phyloP scores from a whole-genome alignment of 1,140 invertebrate genomes.

The Pararge aegeria region DNA sequence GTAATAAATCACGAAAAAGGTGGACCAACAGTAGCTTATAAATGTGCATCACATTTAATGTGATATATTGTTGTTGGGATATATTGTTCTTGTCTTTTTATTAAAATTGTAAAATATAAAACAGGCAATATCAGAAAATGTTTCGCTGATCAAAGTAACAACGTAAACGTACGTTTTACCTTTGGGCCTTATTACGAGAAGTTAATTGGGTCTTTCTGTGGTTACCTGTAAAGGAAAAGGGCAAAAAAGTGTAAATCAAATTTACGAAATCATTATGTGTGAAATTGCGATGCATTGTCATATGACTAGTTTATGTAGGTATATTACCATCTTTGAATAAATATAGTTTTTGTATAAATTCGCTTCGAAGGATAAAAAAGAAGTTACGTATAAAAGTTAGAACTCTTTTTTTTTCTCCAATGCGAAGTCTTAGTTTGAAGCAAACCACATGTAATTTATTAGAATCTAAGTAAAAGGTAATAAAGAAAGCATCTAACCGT shows the following conservation, averaged over 20 bases:
- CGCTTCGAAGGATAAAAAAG: too few relatives aligned
- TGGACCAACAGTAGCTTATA: conserved; percentile 19
- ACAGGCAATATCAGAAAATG: conserved; percentile 19
- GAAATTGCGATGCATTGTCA: too few relatives aligned
- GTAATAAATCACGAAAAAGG: conserved; percentile 28
- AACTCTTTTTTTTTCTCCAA: too few relatives aligned
- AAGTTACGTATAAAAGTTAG: too few relatives aligned
- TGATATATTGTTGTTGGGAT: too few relatives aligned
- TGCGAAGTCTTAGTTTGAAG: too few relatives aligned
- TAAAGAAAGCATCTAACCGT: too few relatives aligned
- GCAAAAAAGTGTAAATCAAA: background rate
- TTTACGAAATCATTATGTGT: background rate
- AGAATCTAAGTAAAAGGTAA: too few relatives aligned
- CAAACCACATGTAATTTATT: too few relatives aligned
- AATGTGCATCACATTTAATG: conserved; percentile 25
- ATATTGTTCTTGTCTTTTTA: conserved; percentile 16
- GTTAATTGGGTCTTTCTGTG: background rate
- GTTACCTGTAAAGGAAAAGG: background rate
- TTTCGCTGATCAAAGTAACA: background rate
- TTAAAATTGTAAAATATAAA: conserved; percentile 21
- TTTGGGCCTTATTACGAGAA: background rate
- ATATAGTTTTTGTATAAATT: too few relatives aligned
- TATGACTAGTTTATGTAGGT: too few relatives aligned
- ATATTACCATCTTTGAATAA: too few relatives aligned
- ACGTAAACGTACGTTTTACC: background rate